These are phyloP conservation scores for Tamandua tetradactyla DNA, from an alignment of 2,797 vertebrate species.

Conservation along the genomic window DNA sequence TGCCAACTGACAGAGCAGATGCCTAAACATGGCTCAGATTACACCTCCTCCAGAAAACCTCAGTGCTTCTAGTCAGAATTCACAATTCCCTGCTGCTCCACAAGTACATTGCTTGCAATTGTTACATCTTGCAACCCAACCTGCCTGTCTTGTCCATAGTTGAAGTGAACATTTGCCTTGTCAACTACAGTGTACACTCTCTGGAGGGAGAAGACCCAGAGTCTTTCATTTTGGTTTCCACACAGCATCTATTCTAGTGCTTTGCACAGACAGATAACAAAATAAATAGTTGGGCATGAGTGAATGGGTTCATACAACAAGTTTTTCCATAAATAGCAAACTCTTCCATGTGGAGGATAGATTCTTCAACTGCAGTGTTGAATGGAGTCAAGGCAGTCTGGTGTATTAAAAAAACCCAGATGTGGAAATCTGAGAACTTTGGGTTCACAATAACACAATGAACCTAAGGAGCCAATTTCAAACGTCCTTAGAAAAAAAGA, in stretches of 20 bases:
- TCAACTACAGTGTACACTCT: not conserved
- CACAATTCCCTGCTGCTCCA: not conserved
- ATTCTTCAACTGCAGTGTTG: not conserved
- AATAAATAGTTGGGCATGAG: not conserved
- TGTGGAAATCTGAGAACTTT: not conserved
- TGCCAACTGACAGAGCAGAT: too few relatives aligned
- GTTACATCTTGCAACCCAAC: not conserved
- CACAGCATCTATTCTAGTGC: not conserved
- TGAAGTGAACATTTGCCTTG: not conserved
- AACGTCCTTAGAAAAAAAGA: not conserved
- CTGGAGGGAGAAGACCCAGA: not conserved
- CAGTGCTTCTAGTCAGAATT: not conserved
- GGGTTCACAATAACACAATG: not conserved
- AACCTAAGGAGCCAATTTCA: not conserved
- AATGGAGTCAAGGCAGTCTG: not conserved
- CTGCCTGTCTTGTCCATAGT: not conserved
- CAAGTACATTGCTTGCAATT: not conserved
- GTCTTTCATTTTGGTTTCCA: not conserved
- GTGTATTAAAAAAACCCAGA: not conserved
- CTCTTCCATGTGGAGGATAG: not conserved
- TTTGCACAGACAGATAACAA: not conserved
- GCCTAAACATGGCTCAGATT: not conserved
- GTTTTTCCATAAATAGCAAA: not conserved
- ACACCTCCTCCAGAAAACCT: not conserved
- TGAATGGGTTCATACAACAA: not conserved